Evolutionary conservation across 1,140 invertebrate species (phyloP).

Genomic region (Rhagoletis zephyria): DNA sequence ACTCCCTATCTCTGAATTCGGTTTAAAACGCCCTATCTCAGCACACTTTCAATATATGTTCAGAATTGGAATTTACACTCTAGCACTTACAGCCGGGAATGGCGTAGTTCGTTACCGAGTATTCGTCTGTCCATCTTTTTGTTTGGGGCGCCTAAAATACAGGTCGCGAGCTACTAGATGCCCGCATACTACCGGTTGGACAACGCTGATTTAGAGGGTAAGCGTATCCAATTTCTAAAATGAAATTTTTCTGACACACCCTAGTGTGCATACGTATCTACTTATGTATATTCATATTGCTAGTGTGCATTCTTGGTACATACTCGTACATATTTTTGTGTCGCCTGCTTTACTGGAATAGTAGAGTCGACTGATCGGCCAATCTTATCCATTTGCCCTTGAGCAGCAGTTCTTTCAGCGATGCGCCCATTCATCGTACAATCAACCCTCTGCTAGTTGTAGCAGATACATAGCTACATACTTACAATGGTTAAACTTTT

Average conservation of each 20-base stretch:
- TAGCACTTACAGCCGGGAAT: too few species aligned
- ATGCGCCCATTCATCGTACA: constrained; percentile 34
- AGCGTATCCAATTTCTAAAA: neutral
- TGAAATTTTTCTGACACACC: neutral
- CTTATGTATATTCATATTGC: neutral
- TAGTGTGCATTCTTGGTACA: neutral
- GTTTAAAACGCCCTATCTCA: too few species aligned
- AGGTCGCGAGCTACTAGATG: too few species aligned
- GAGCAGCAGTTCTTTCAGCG: neutral
- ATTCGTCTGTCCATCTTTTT: too few species aligned
- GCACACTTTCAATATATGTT: too few species aligned
- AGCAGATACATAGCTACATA: neutral
- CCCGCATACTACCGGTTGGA: too few species aligned
- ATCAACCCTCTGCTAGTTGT: constrained; percentile 1
- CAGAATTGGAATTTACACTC: too few species aligned
- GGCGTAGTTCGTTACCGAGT: too few species aligned
- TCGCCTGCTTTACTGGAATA: constrained; percentile 20
- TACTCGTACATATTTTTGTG: neutral
- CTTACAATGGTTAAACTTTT: constrained; percentile 9
- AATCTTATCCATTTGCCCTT: constrained; percentile 47
- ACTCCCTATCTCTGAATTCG: too few species aligned
- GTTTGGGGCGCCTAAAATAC: too few species aligned
- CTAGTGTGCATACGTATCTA: neutral
- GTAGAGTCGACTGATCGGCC: neutral
- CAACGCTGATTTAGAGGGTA: too few species aligned